A percentile compares a stretch with the other conserved stretches of the same genome.
These are phyloP conservation scores for Sus cebifrons DNA, from an alignment of 2,797 vertebrate genomes.

Conservation along the genomic window DNA sequence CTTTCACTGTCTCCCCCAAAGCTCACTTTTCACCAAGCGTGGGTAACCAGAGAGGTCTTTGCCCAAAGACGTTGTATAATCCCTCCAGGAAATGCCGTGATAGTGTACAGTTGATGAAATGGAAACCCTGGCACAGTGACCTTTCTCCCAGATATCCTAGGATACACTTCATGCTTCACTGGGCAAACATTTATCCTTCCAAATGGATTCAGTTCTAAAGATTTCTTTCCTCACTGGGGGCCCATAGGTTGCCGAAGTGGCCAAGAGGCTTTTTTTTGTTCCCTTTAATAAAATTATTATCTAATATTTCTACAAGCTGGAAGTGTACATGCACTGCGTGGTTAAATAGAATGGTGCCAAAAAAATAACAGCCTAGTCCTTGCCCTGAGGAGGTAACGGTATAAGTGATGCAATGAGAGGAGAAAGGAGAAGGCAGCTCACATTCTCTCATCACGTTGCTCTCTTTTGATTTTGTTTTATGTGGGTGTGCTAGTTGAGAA, in stretches of 20 bases:
- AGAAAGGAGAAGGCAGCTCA: not conserved
- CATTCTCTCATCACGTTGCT: not conserved
- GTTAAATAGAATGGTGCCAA: conserved; percentile 63
- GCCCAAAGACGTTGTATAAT: conserved; percentile 58
- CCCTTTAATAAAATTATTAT: conserved; percentile 56
- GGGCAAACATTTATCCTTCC: conserved; percentile 71
- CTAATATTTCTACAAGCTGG: conserved; percentile 31
- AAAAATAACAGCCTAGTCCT: conserved; percentile 20
- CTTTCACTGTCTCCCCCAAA: conserved; percentile 41
- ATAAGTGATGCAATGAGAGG: conserved; percentile 43
- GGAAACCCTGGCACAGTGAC: conserved; percentile 65
- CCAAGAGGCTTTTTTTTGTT: conserved; percentile 45
- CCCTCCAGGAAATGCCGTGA: conserved; percentile 24
- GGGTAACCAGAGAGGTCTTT: conserved; percentile 54
- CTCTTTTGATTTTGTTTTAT: not conserved
- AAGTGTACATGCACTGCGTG: not conserved
- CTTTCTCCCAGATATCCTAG: conserved; percentile 73
- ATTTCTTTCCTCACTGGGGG: conserved; percentile 69
- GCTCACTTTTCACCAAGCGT: conserved; percentile 44
- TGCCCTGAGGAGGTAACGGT: not conserved
- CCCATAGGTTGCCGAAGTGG: conserved; percentile 72
- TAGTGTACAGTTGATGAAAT: conserved; percentile 50
- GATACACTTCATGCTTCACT: conserved; percentile 18
- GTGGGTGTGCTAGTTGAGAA: not conserved
- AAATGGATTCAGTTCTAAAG: conserved; percentile 70